Base-by-base conservation (phyloP, 2,888 invertebrate genomes). In the Gandaritis pyraliata region DNA sequence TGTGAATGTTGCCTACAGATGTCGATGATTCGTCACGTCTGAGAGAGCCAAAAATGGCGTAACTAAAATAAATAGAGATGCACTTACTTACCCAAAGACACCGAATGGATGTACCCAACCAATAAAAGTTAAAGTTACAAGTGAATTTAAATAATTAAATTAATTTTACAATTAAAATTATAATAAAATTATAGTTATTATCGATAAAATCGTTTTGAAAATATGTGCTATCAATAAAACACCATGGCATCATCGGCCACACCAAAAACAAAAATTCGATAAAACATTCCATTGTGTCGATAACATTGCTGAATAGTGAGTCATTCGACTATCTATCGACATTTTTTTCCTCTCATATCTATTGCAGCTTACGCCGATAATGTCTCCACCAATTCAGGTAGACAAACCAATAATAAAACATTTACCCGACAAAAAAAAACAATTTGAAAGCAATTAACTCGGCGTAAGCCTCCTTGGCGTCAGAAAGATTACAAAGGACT, bases 401-500 rank as follows among this genome's bases (percentile, higher is more conserved):
- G 88, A 88, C 81, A 79, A 77, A 76, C 81, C 80, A 84, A 88
- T 85, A 87, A 85, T 87, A 83, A 87, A 87, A 85, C 84, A 87
- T 88, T 88, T 86, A 83, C 76, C 81, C 73, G 72, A 73, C 54
- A 43, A 80, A 82, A 87, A 87, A 87, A 87, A 85, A 79, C 75
- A 65, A 82, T 85, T 87, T 81, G 81, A 78, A 89, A 88, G 87
- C 90, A 91, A 92, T 92, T 91, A 92, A 89, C 84, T 86, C 75
- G 72, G 77, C 82, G 80, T 89, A 82, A 89, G 84, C 85, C 85
- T 82, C 83, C 70, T 74, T 90, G 91, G 91, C 91, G 91, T 91
- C 91, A 90, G 86, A 74, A 79, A 85, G 88, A 90, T 91, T 89
- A 90, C 89, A 89, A 87, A 83, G 84, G 87, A 88, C 84, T 88